These are phyloP conservation scores for Haplochromis vanheusdeni DNA, from an alignment of 2,113 vertebrate genomes.

Conservation along the genomic window DNA sequence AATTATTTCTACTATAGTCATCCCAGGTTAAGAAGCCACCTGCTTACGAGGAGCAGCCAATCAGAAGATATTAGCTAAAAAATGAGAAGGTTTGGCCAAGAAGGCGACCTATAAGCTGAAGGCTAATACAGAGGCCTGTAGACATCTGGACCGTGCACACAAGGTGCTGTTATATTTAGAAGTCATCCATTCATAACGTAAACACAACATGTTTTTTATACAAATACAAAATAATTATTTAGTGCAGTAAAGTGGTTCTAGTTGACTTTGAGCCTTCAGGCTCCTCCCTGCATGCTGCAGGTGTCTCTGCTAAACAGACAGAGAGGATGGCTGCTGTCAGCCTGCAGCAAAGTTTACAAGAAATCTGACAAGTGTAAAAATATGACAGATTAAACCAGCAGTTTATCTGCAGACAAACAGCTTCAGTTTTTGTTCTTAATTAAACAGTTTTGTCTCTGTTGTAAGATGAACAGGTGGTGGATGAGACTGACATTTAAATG, in stretches of 20 bases:
- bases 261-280: neutral
- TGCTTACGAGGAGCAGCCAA: neutral
- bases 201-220: neutral
- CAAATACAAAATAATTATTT: neutral
- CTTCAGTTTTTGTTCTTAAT: accelerated
- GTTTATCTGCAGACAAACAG: neutral
- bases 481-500: accelerated
- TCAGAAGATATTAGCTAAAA: neutral
- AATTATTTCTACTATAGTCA: neutral
- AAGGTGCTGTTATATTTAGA: neutral
- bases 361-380: neutral
- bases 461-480: neutral
- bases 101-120: neutral
- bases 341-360: neutral
- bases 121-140: neutral
- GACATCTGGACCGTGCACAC: neutral
- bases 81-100: no score
- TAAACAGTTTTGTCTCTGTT: neutral
- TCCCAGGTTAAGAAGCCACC: neutral
- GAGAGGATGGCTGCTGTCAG: neutral
- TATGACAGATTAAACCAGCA: neutral
- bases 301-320: neutral
- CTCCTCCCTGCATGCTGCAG: neutral
- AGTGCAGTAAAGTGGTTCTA: accelerated
- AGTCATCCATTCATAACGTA: neutral